These are phyloP conservation scores for Nyctibius bracteatus DNA, from an alignment of 2,113 vertebrate species.

Conservation along the genomic window DNA sequence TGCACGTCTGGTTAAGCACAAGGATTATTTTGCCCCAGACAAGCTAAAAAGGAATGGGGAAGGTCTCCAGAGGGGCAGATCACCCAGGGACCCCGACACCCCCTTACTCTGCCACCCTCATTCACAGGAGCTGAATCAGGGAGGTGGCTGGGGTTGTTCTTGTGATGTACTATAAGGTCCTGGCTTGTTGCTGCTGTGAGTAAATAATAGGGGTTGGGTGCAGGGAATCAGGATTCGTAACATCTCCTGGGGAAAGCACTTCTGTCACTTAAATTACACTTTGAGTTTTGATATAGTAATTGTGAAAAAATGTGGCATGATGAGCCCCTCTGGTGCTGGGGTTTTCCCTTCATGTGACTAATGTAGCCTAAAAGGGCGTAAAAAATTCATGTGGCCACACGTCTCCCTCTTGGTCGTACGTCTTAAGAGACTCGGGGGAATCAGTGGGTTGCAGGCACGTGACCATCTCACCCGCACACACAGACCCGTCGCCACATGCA, in stretches of 20 bases:
- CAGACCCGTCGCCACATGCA: neutral
- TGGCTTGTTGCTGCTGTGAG: neutral
- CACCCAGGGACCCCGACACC: fast-evolving
- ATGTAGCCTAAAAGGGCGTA: neutral
- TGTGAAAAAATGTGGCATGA: fast-evolving
- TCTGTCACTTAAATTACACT: neutral
- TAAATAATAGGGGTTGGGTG: neutral
- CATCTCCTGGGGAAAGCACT: fast-evolving
- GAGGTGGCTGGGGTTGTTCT: no score
- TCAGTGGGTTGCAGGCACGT: no score
- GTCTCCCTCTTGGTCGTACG: fast-evolving
- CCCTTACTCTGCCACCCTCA: neutral
- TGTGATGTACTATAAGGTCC: fast-evolving
- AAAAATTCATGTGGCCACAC: neutral
- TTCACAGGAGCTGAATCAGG: neutral
- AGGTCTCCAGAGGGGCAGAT: neutral
- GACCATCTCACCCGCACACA: fast-evolving
- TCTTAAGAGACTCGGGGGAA: neutral
- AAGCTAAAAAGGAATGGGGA: neutral
- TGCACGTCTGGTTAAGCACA: neutral
- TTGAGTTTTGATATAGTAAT: neutral
- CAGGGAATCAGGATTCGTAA: neutral
- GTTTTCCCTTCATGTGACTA: neutral
- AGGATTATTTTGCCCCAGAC: neutral
- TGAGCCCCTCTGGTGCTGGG: neutral